These are phyloP conservation scores for Festucalex cinctus DNA, from an alignment of 2,113 vertebrate genomes.

Conservation along the genomic window DNA sequence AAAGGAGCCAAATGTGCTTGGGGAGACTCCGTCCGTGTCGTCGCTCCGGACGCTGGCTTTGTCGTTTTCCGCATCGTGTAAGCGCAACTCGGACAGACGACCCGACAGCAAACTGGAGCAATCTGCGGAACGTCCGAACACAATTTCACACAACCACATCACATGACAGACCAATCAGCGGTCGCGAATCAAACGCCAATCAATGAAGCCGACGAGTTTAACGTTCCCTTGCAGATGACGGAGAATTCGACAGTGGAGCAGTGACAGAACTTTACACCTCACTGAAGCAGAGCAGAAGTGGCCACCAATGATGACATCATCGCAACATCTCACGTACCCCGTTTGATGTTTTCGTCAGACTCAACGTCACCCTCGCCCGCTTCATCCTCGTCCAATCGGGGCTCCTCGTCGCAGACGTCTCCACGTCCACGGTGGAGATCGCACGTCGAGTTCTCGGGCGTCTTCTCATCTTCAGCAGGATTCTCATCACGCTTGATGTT, in stretches of 20 bases:
- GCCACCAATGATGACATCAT: not conserved
- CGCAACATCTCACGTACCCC: not conserved
- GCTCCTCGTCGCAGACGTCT: not conserved
- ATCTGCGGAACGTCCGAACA: constrained; percentile 22
- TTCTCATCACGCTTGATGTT: not conserved
- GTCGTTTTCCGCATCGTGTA: constrained; percentile 33
- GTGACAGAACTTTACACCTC: no score
- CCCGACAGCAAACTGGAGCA: constrained; percentile 58
- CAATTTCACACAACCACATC: no score
- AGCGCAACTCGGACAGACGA: constrained; percentile 41
- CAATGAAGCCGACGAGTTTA: no score
- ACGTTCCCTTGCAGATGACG: no score
- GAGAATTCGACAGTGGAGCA: no score
- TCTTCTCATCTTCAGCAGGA: not conserved
- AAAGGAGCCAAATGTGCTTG: constrained; percentile 57
- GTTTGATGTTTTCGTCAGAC: constrained; percentile 41
- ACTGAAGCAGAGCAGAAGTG: no score
- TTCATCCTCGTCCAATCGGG: not conserved
- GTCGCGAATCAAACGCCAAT: no score
- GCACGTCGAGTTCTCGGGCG: no score
- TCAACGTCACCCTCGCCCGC: not conserved
- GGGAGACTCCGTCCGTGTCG: constrained; percentile 2
- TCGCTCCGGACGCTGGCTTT: constrained; percentile 23
- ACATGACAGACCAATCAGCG: no score
- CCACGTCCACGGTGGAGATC: accelerated